Evolutionary conservation across 2,113 vertebrate genomes (phyloP), one percentile per base, ranked within the genome.

Genomic region (Microcebus tavaratra): DNA sequence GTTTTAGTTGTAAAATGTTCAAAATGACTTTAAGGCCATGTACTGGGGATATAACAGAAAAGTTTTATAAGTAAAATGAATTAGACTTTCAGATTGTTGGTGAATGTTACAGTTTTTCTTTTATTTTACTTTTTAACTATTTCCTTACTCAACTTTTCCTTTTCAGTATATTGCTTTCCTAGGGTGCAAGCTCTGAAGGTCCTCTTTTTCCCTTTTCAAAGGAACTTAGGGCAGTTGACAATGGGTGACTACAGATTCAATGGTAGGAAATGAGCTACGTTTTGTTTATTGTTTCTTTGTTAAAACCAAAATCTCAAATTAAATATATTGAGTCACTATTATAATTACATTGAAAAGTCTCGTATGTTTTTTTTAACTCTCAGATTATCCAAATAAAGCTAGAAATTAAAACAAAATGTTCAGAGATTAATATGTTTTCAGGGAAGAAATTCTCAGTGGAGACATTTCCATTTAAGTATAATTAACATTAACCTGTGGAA

Each of bases 401-500:
- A 84, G 45, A 95, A 87, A 42, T 68, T 13, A 31, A 83, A 83
- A 82, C 70, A 91, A 18, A 14, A 3, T 11, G 2, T 5, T 42
- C 21, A 85, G 25, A 78, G 36, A 65, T 45, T 45, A 88, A 75
- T 67, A 78, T 78, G 31, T 93, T 97, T 96, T 96, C 23, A 89
- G 78, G 10, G 45, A 94, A 90, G 59, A 86, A 82, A 80, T 92
- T 95, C 68, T 95, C 81, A 82, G 50, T 45, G 79, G 59, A 92
- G 55, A 85, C 8, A 92, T 61, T 96, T 95, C 39, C 21, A 90
- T 88, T 96, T 91, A 94, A 81, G 20, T 88, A 75, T 80, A 95
- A 95, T 91, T 91, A 97, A 81, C n/a, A 91, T 89, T 93, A 85
- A 85, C 72, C 48, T 93, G 36, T 80, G 79, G 55, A 57, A 94